A percentile compares a stretch with the other conserved stretches of the same genome.
Evolutionary conservation across 1,140 invertebrate species (phyloP).

Genomic region (Drosophila baimaii): DNA sequence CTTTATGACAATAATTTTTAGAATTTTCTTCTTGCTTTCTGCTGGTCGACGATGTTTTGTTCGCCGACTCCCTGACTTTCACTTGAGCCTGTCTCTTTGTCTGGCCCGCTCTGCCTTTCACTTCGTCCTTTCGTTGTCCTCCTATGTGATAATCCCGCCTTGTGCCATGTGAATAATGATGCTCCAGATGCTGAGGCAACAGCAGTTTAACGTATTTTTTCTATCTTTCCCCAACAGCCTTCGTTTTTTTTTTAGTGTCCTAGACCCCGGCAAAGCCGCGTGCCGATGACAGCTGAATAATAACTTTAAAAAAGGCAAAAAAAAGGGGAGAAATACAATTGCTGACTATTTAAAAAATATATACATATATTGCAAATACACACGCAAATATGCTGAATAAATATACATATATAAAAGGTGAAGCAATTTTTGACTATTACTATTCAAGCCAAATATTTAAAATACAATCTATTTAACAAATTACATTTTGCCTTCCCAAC

Average conservation of each 20-base stretch:
- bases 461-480: slow-evolving; percentile 18
- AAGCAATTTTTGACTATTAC: not conserved
- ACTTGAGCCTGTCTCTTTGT: slow-evolving; percentile 36
- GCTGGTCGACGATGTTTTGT: slow-evolving; percentile 2
- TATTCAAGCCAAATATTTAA: slow-evolving; percentile 10
- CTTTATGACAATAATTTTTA: slow-evolving; percentile 46
- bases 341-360: slow-evolving; percentile 14
- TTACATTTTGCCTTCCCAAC: slow-evolving; percentile 13
- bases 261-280: slow-evolving; percentile 30
- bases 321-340: not conserved
- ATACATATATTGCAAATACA: slow-evolving; percentile 5
- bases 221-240: slow-evolving; percentile 15
- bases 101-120: slow-evolving; percentile 16
- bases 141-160: slow-evolving; percentile 65
- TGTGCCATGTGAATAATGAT: slow-evolving; percentile 75
- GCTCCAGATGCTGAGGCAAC: slow-evolving; percentile 58
- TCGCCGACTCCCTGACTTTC: slow-evolving; percentile 31
- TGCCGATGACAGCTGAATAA: slow-evolving; percentile 72
- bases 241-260: slow-evolving; percentile 68
- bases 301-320: slow-evolving; percentile 23
- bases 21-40: slow-evolving; percentile 14
- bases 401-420: slow-evolving; percentile 6
- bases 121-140: slow-evolving; percentile 14
- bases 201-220: slow-evolving; percentile 47
- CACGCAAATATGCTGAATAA: not conserved